A percentile compares a stretch with the other conserved stretches of the same genome.
Evolutionary conservation across 1,140 invertebrate genomes (phyloP).

Genomic region (Drosophila murphyi): DNA sequence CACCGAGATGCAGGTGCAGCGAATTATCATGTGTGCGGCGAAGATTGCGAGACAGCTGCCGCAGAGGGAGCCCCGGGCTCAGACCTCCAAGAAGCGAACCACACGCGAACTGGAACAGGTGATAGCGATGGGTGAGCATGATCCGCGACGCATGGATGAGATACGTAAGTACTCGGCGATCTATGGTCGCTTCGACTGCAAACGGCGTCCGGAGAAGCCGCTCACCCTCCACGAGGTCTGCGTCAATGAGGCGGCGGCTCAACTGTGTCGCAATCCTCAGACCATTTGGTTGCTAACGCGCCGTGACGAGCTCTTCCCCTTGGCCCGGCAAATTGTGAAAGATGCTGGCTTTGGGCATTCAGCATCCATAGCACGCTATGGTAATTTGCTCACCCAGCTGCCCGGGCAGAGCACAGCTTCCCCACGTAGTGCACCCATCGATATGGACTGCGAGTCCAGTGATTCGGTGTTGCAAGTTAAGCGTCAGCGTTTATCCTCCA

Average conservation of each 20-base stretch:
- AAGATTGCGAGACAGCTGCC: constrained; percentile 93
- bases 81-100: constrained; percentile 96
- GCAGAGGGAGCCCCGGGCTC: constrained; percentile 93
- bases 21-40: constrained; percentile 91
- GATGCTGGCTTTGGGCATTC: constrained; percentile 91
- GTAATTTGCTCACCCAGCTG: constrained; percentile 67
- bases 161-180: constrained; percentile 98
- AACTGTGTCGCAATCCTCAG: constrained; percentile 90
- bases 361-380: constrained; percentile 78
- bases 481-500: constrained; percentile 71
- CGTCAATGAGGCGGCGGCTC: constrained; percentile 98
- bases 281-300: constrained; percentile 92
- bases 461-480: constrained; percentile 57
- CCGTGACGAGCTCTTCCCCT: constrained; percentile 96
- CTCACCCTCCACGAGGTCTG: constrained; percentile 96
- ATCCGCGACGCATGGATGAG: constrained; percentile 95
- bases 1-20: constrained; percentile 92
- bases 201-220: constrained; percentile 97
- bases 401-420: constrained; percentile 37
- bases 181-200: constrained; percentile 98
- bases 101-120: constrained; percentile 96
- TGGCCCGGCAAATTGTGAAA: constrained; percentile 96
- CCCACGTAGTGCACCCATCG: constrained; percentile 34
- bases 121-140: constrained; percentile 94
- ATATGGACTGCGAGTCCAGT: constrained; percentile 75